Percentiles rank a stretch among this genome's conserved stretches.
phyloP scores from a whole-genome alignment of 2,113 vertebrate genomes.

The Nothobranchius furzeri region DNA sequence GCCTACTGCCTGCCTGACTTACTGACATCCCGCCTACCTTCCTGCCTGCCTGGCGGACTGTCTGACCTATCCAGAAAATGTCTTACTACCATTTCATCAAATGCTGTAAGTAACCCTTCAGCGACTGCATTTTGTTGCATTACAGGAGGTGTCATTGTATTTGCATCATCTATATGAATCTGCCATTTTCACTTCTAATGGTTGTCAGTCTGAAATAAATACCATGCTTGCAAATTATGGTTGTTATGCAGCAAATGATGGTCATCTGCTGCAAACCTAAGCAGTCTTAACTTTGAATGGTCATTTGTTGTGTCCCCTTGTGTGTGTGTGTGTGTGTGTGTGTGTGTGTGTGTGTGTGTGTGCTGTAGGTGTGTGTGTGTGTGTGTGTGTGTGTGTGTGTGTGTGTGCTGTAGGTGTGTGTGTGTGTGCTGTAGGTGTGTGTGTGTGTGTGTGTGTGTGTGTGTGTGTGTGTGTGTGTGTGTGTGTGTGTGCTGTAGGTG shows the following conservation, averaged over 20 bases:
- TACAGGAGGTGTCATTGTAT: slow-evolving; percentile 1
- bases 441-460: slow-evolving; percentile 31
- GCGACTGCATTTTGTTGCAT: slow-evolving; percentile 25
- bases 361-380: slow-evolving; percentile 6
- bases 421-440: slow-evolving; percentile 39
- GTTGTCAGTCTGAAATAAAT: slow-evolving; percentile 24
- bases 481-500: slow-evolving; percentile 1
- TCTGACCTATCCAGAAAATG: slow-evolving; percentile 80
- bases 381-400: slow-evolving; percentile 9
- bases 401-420: background rate
- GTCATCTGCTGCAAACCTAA: slow-evolving; percentile 7
- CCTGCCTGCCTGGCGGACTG: slow-evolving; percentile 33
- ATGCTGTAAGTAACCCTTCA: slow-evolving; percentile 89
- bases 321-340: slow-evolving; percentile 11
- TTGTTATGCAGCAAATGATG: slow-evolving; percentile 14
- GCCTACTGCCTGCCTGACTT: slow-evolving; percentile 44
- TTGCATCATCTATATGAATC: slow-evolving; percentile 4
- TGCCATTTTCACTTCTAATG: slow-evolving; percentile 18
- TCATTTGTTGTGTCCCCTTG: slow-evolving; percentile 11
- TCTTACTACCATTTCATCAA: slow-evolving; percentile 97
- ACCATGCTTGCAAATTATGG: slow-evolving; percentile 3
- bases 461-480: slow-evolving; percentile 6
- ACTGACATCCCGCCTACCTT: slow-evolving; percentile 53
- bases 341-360: background rate
- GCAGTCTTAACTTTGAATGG: slow-evolving; percentile 50